Percentiles rank a stretch among this genome's conserved stretches.
These are phyloP conservation scores for Acrobeloides nanus DNA, from an alignment of 2,888 invertebrate species.

Conservation along the genomic window DNA sequence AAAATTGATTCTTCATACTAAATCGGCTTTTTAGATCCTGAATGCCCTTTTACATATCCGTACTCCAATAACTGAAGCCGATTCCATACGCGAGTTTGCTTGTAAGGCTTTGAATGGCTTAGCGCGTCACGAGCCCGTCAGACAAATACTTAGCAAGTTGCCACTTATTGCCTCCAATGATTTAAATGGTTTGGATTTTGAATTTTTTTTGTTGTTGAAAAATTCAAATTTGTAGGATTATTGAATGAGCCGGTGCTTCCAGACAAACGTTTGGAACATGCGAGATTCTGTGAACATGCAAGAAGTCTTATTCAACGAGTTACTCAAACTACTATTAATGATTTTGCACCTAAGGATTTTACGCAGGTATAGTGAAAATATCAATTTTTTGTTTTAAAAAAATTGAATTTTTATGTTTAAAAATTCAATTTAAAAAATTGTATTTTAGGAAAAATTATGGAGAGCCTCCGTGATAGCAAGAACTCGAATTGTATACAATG, in stretches of 20 bases:
- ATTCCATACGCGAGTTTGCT: constrained; percentile 82
- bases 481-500: constrained; percentile 87
- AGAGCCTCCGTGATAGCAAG: constrained; percentile 84
- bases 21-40: constrained; percentile 68
- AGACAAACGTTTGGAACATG: constrained; percentile 89
- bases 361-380: constrained; percentile 16
- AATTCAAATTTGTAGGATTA: constrained; percentile 63
- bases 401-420: background rate
- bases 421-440: background rate
- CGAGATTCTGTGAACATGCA: constrained; percentile 87
- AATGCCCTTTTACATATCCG: constrained; percentile 80
- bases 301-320: constrained; percentile 71
- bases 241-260: constrained; percentile 94
- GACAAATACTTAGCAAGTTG: constrained; percentile 88
- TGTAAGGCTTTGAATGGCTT: constrained; percentile 82
- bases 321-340: constrained; percentile 30
- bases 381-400: background rate
- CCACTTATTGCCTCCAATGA: constrained; percentile 87
- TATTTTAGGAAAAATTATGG: constrained; percentile 35
- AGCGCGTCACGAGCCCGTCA: constrained; percentile 79
- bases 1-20: no score
- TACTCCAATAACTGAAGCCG: constrained; percentile 91
- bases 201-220: background rate
- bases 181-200: constrained; percentile 66
- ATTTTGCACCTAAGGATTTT: constrained; percentile 23